Evolutionary conservation across 2,113 vertebrate genomes (phyloP), one percentile per base, ranked within the genome.

Genomic region (Pyxicephalus adspersus): DNA sequence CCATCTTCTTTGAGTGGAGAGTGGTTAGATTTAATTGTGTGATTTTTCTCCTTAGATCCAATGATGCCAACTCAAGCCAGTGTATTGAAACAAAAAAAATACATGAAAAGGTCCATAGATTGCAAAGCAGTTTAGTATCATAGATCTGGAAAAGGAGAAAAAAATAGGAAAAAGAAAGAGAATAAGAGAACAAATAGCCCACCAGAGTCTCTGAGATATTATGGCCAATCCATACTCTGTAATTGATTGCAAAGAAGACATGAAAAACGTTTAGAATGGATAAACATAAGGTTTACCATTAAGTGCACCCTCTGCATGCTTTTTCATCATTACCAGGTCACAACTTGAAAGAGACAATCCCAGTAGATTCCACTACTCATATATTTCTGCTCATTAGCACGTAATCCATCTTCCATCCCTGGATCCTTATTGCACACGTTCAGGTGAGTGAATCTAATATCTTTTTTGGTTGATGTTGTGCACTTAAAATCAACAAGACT

Each of bases 361-460:
- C 77, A 63, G 51, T 73, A 84, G 84, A 83, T 76, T 83, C 57
- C 83, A 60, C 83, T 86, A 90, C 87, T 83, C 85, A 86, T 85
- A 84, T 85, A 84, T 85, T 87, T 89, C 77, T 88, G 68, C 82
- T 89, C 86, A 90, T 91, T 89, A 88, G 80, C 38, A 28, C 68
- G 85, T 89, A 90, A 91, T 88, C 81, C 85, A 87, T 89, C 86
- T 85, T 86, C 66, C 86, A 23, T 87, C 70, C 72, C 84, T 72
- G 0, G 64, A 89, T 88, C 90, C 66, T 89, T 92, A 91, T 88
- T 90, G 85, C 76, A 89, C 80, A 86, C 84, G 76, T 86, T 91
- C 88, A 74, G 83, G 84, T 89, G 85, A 84, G 76, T 58, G 64
- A 88, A 90, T 87, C 75, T 85, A 90, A 89, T 89, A 91, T 85